Evolutionary conservation across 2,888 invertebrate genomes (phyloP).

Genomic region (Reticulitermes lucifugus): DNA sequence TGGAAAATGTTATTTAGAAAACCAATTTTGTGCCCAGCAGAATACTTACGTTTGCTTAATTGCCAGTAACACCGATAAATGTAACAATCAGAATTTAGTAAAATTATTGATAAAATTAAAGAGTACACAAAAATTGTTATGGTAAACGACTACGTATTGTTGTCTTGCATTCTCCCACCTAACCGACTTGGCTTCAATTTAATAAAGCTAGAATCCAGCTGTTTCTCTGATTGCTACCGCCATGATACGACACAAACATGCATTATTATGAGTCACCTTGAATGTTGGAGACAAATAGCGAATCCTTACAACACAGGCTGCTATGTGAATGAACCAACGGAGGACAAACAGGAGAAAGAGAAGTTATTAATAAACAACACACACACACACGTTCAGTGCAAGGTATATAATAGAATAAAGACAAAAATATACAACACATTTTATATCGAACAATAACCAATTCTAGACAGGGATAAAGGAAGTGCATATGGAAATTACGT

Average conservation of each 20-base stretch:
- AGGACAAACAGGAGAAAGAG: slow-evolving; percentile 26
- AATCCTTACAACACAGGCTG: slow-evolving; percentile 7
- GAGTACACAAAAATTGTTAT: too few relatives aligned
- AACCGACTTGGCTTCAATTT: too few relatives aligned
- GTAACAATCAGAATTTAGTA: too few relatives aligned
- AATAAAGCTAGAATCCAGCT: slow-evolving; percentile 21
- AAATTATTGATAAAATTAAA: too few relatives aligned
- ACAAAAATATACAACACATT: neutral
- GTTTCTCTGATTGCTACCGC: slow-evolving; percentile 10
- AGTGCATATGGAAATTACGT: too few relatives aligned
- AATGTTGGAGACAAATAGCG: slow-evolving; percentile 24
- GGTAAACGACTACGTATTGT: too few relatives aligned
- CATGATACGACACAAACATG: neutral
- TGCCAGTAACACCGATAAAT: too few relatives aligned
- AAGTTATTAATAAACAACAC: slow-evolving; percentile 19
- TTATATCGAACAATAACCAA: neutral
- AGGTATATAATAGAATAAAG: neutral
- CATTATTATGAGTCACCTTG: slow-evolving; percentile 30
- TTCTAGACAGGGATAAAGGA: too few relatives aligned
- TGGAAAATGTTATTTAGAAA: too few relatives aligned
- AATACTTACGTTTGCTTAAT: too few relatives aligned
- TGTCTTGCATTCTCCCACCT: too few relatives aligned
- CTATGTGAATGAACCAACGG: slow-evolving; percentile 34
- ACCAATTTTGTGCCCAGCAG: too few relatives aligned
- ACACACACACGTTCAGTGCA: neutral